Base-by-base conservation (phyloP, 2,113 vertebrate species). In the Chionomys nivalis region DNA sequence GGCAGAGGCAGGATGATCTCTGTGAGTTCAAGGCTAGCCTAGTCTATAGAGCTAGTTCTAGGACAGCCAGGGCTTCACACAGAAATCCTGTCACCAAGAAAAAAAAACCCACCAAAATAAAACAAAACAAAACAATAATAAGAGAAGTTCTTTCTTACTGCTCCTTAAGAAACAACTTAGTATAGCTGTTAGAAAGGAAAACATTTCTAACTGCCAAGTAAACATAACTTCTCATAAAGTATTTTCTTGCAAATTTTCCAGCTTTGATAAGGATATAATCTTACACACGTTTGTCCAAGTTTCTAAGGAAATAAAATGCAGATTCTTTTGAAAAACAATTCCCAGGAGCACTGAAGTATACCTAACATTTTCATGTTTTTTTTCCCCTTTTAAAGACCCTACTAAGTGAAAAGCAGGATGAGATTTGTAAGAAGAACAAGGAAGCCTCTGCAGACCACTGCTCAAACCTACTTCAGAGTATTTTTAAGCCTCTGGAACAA, bases 401-500 rank as follows among this genome's bases (percentile, higher is more conserved):
- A 33, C 95, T 98, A 42, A 36, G 72, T 79, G 79, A 63, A 42
- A 98, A 94, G 63, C 77, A 42, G 23, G 28, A 96, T 6, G 89
- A 96, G 2, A 92, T 98, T 21, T 87, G 44, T 36, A 23, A 90
- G 39, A 68, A 70, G 93, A 98, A 98, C 2, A 12, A 63, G 23
- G 11, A 94, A 39, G 85, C 44, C 7, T 98, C 98, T 31, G 55
- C 5, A 0, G 66, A 86, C 9, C 61, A 0, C 28, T 98, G 97
- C 65, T 72, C 26, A 42, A 52, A 42, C 65, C 70, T 97, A 79
- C 95, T 98, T 65, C 63, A 28, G 72, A 49, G 47, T 39, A 94
- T 97, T 49, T 98, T 98, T 72, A 3, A 39, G 73, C 76, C 91
- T 42, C 85, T 98, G 73, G 93, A 98, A 81, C 17, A 92, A 81